phyloP scores from a whole-genome alignment of 2,888 invertebrate species.

The Ectropis crepuscularia region DNA sequence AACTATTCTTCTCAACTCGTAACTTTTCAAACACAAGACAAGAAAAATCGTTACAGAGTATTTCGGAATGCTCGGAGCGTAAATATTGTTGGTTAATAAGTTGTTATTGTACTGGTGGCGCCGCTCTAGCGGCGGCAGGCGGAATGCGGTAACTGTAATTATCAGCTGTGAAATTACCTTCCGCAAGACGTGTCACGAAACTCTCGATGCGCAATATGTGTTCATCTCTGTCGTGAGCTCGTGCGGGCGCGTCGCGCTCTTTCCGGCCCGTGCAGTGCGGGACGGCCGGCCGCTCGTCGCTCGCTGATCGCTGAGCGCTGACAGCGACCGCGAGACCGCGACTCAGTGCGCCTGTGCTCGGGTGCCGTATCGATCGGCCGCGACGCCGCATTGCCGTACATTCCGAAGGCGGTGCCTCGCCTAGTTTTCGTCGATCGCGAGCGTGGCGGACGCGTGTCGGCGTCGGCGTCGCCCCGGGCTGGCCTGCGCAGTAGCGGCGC shows the following conservation, averaged over 20 bases:
- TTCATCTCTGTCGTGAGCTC: slow-evolving; percentile 77
- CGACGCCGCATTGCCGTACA: slow-evolving; percentile 85
- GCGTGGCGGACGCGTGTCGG: slow-evolving; percentile 76
- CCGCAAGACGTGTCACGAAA: slow-evolving; percentile 72
- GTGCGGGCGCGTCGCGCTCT: slow-evolving; percentile 65
- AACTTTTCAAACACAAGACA: no score
- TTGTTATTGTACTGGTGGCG: slow-evolving; percentile 58
- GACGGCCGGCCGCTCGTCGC: slow-evolving; percentile 40
- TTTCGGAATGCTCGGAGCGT: no score
- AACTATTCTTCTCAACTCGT: no score
- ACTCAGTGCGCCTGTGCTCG: slow-evolving; percentile 74
- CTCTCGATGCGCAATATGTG: slow-evolving; percentile 76
- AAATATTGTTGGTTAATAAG: slow-evolving; percentile 18
- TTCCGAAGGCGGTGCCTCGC: slow-evolving; percentile 84
- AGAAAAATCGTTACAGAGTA: no score
- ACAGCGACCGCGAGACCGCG: slow-evolving; percentile 65
- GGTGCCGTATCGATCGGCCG: slow-evolving; percentile 78
- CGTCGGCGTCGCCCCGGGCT: slow-evolving; percentile 80
- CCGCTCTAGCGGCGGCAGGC: slow-evolving; percentile 58
- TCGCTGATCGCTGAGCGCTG: slow-evolving; percentile 62
- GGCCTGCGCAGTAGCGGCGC: slow-evolving; percentile 77
- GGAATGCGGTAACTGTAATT: slow-evolving; percentile 51
- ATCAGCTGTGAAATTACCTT: slow-evolving; percentile 79
- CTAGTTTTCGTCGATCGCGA: slow-evolving; percentile 81
- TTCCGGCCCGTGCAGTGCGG: slow-evolving; percentile 68